These are phyloP conservation scores for Trididemnum clinides DNA, from an alignment of 23 tunicate species.

Conservation along the genomic window DNA sequence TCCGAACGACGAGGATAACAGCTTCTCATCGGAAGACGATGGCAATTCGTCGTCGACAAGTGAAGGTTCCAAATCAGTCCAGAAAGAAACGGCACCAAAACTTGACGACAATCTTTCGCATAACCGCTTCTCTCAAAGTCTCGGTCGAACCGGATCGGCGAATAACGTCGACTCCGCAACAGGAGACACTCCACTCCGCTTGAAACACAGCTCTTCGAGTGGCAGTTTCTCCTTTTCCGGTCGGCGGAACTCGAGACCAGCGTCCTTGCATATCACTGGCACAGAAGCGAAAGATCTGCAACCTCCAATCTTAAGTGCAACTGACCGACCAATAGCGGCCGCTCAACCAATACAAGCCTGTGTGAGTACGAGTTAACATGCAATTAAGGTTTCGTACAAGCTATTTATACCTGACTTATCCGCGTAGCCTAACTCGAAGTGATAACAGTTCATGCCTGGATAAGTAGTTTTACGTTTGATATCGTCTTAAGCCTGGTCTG, in stretches of 20 bases:
- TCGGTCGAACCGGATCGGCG: constrained; percentile 24
- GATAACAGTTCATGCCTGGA: too few species aligned
- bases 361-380: too few species aligned
- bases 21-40: constrained; percentile 42
- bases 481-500: too few species aligned
- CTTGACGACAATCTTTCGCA: constrained; percentile 1
- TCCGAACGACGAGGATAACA: background rate
- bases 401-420: too few species aligned
- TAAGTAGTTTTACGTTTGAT: too few species aligned
- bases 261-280: constrained; percentile 59
- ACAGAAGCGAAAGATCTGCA: constrained; percentile 37
- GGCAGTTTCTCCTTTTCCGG: constrained; percentile 6
- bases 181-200: background rate
- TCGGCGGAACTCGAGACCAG: constrained; percentile 55
- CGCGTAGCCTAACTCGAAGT: too few species aligned
- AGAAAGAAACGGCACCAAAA: background rate
- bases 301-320: constrained; percentile 36
- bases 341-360: constrained; percentile 82
- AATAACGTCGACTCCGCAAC: background rate
- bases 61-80: constrained; percentile 31
- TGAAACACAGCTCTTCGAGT: constrained; percentile 44
- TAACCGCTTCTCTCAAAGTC: background rate
- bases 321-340: constrained; percentile 67
- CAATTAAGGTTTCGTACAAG: too few species aligned
- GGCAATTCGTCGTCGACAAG: constrained; percentile 47